Percentiles rank a stretch among this genome's conserved stretches.
Conservation (phyloP, 2,113 vertebrate genomes). For the Brachirus orientalis region DNA sequence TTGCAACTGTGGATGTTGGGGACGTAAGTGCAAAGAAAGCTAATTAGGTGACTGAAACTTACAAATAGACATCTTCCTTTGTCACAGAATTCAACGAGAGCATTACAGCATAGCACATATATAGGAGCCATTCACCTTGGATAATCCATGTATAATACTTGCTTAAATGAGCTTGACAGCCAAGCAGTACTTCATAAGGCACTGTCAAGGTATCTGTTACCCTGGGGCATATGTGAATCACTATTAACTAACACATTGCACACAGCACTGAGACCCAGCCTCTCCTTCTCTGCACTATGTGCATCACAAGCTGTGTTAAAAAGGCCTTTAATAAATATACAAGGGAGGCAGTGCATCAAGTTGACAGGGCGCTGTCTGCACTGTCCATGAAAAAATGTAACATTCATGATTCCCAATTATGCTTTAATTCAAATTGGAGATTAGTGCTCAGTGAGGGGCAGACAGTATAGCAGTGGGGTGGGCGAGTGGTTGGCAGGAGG, state of each 20-base stretch:
- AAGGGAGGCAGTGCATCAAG: conserved; percentile 61
- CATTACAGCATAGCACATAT: conserved; percentile 9
- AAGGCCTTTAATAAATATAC: conserved; percentile 55
- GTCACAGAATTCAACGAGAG: neutral
- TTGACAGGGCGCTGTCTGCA: conserved; percentile 53
- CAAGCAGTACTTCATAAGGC: conserved; percentile 14
- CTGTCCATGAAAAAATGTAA: conserved; percentile 51
- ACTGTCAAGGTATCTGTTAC: conserved; percentile 39
- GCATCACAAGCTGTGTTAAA: conserved; percentile 32
- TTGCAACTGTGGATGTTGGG: neutral
- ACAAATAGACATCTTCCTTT: neutral
- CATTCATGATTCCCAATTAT: conserved; percentile 77
- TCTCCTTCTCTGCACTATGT: conserved; percentile 33
- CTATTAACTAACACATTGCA: conserved; percentile 39
- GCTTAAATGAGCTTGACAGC: conserved; percentile 40
- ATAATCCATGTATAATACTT: conserved; percentile 47
- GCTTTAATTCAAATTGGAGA: conserved; percentile 76
- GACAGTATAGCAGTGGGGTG: conserved; percentile 31
- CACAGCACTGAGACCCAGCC: conserved; percentile 16
- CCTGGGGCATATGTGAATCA: conserved; percentile 37
- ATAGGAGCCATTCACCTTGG: conserved; percentile 20
- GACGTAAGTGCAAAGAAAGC: neutral
- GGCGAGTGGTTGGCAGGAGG: conserved; percentile 42
- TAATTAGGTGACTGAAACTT: neutral
- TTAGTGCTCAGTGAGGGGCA: conserved; percentile 57